Conservation (phyloP, 2,888 invertebrate genomes). For the Stenodema calcarata region DNA sequence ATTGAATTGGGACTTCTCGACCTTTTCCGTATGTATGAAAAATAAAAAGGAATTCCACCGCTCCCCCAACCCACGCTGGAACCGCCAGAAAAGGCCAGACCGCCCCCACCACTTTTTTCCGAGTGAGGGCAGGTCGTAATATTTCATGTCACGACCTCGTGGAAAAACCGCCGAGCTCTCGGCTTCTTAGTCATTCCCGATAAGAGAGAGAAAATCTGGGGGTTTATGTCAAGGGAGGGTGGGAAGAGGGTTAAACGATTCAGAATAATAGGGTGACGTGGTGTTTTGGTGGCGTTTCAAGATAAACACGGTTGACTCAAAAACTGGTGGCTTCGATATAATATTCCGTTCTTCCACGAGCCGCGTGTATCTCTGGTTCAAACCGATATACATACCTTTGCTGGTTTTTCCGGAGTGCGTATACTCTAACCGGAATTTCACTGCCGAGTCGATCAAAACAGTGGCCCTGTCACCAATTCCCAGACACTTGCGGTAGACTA, state of each 20-base stretch:
- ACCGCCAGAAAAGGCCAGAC: background rate
- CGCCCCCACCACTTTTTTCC: background rate
- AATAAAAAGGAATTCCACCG: background rate
- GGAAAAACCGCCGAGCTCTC: background rate
- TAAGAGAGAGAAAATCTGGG: background rate
- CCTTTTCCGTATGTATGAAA: conserved; percentile 2
- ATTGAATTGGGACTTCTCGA: background rate
- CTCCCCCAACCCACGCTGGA: background rate
- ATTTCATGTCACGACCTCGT: conserved; percentile 14
- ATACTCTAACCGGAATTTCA: too few relatives aligned
- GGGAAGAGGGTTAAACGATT: background rate
- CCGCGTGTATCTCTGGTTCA: background rate
- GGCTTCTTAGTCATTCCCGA: background rate
- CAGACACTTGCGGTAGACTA: too few relatives aligned
- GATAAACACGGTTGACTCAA: background rate
- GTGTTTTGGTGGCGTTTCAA: background rate
- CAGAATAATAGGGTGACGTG: background rate
- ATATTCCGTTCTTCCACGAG: background rate
- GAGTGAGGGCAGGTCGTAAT: conserved; percentile 13
- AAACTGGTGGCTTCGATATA: background rate
- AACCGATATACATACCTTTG: background rate
- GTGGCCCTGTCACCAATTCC: too few relatives aligned
- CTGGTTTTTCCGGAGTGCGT: too few relatives aligned
- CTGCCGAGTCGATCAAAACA: too few relatives aligned
- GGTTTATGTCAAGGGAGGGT: background rate